phyloP scores from a whole-genome alignment of 2,113 vertebrate genomes.

The Calonectris borealis region DNA sequence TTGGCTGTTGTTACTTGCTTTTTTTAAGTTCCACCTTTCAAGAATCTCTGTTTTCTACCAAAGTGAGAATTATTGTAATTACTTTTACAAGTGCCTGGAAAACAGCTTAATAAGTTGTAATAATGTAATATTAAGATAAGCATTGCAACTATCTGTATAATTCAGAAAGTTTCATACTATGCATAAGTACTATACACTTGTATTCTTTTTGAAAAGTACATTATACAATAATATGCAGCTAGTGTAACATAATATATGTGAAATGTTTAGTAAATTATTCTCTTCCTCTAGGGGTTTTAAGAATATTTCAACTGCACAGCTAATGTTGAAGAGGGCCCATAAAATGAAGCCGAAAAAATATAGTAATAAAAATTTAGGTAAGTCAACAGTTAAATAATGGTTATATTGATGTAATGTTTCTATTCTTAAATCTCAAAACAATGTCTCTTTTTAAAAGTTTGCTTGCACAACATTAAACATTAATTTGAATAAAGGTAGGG shows the following conservation, averaged over 20 bases:
- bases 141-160: background rate
- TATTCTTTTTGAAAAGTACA: background rate
- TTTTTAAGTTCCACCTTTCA: background rate
- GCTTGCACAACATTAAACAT: background rate
- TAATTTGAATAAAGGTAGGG: background rate
- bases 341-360: slow-evolving; percentile 87
- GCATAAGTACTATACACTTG: background rate
- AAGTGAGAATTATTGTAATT: background rate
- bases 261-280: slow-evolving; percentile 28
- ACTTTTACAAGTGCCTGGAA: background rate
- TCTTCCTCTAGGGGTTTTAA: slow-evolving; percentile 87
- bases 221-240: background rate
- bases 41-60: background rate
- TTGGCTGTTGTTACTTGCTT: background rate
- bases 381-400: slow-evolving; percentile 34
- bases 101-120: background rate
- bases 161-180: background rate
- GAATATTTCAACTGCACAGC: slow-evolving; percentile 82
- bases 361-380: slow-evolving; percentile 77
- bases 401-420: background rate
- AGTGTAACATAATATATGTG: background rate
- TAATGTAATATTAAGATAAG: background rate
- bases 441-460: background rate
- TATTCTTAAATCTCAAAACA: background rate
- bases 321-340: slow-evolving; percentile 90